Evolutionary conservation across 2,113 vertebrate genomes (phyloP), one percentile per base, ranked within the genome.

Genomic region (Calypte anna): DNA sequence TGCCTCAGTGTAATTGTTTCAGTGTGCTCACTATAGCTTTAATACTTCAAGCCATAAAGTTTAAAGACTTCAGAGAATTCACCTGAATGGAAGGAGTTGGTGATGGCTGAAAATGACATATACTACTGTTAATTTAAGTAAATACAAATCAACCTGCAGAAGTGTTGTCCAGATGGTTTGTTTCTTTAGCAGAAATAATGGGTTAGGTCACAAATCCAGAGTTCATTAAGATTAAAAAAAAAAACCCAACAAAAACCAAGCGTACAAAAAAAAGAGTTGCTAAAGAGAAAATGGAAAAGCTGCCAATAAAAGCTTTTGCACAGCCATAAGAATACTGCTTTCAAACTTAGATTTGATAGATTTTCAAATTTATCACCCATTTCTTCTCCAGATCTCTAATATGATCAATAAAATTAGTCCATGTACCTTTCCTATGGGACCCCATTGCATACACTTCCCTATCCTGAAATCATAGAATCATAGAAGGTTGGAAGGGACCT

Each of bases 1-100:
- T 80, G 82, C 53, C 66, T 88, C 51, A 27, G 69, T 70, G 19
- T 96, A 97, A 96, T 92, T 92, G 82, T 76, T 91, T 93, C 91
- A 92, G 13, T 92, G 84, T 96, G 78, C 46, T 92, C 72, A 43
- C 82, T 91, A 44, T 67, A 72, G 81, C 54, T 95, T 92, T 95
- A 93, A 79, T 93, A 88, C 21, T 73, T 86, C 66, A 88, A 93
- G 54, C 46, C 62, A 82, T 96, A 93, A 95, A 96, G 68, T 95
- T 96, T 94, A 86, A 97, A 94, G 75, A 88, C 83, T 90, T 80
- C 31, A 95, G 94, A 95, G 89, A 92, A 92, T 94, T 96, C 93
- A 96, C 91, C 72, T 93, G 76, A 82, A 64, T 86, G 72, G 86
- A 92, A 96, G 90, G 68, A 95, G 31, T 43, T 90, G 7, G 27